phyloP scores from a whole-genome alignment of 2,888 invertebrate species.

The Xestia c-nigrum region DNA sequence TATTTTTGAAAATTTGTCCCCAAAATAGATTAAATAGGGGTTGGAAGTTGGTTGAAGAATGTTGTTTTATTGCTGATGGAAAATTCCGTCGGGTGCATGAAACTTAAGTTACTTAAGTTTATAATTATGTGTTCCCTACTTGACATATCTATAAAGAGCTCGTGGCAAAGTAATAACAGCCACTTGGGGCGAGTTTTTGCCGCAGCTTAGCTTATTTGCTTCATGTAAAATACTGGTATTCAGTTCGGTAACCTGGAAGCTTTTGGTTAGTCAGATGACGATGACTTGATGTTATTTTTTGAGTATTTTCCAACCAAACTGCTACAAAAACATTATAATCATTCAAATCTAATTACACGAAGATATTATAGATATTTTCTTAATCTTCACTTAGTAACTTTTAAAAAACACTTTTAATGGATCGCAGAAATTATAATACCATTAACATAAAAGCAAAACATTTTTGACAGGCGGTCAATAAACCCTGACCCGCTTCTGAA shows the following conservation, averaged over 20 bases:
- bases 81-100: background rate
- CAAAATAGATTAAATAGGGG: background rate
- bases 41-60: background rate
- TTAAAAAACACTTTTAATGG: conserved; percentile 29
- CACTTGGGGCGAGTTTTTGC: too few relatives aligned
- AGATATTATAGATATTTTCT: conserved; percentile 18
- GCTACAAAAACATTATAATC: background rate
- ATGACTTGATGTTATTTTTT: background rate
- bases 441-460: conserved; percentile 36
- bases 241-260: too few relatives aligned
- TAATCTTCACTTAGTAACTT: conserved; percentile 20
- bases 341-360: conserved; percentile 1
- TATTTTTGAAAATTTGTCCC: background rate
- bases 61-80: background rate
- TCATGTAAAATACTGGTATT: too few relatives aligned
- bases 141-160: background rate
- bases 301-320: background rate
- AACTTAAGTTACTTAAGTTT: background rate
- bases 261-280: too few relatives aligned
- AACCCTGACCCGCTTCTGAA: conserved; percentile 30
- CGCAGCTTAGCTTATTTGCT: too few relatives aligned
- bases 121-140: background rate
- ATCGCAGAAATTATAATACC: conserved; percentile 33
- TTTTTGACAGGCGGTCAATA: conserved; percentile 47
- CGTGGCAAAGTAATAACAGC: too few relatives aligned